A percentile compares a stretch with the other conserved stretches of the same genome.
Conservation (phyloP, 2,888 invertebrate genomes). For the Tetragonula carbonaria region DNA sequence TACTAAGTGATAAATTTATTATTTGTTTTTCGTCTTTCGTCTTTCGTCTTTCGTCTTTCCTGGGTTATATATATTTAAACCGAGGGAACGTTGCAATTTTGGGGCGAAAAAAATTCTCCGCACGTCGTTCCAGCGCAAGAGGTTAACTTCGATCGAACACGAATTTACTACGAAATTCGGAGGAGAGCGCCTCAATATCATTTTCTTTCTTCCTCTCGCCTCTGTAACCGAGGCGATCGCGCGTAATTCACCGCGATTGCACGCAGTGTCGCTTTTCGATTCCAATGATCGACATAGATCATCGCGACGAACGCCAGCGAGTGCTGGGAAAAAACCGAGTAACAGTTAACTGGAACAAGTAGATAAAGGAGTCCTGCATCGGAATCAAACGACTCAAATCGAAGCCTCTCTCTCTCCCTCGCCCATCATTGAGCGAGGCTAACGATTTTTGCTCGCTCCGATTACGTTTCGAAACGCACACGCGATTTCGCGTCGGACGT, state of each 20-base stretch:
- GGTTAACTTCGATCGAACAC: no score
- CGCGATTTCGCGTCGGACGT: constrained; percentile 35
- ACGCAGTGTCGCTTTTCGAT: background rate
- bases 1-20: no score
- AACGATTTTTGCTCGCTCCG: constrained; percentile 16
- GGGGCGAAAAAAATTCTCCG: no score
- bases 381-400: constrained; percentile 3
- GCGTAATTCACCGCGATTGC: constrained; percentile 43
- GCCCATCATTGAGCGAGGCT: background rate
- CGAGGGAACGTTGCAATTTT: no score
- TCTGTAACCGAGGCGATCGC: constrained; percentile 31
- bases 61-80: no score
- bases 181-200: background rate
- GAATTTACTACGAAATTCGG: background rate
- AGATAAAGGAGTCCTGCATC: background rate
- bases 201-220: no score
- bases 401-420: background rate
- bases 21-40: no score
- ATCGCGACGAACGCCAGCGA: constrained; percentile 12
- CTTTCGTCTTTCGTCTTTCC: no score
- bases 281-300: constrained; percentile 14
- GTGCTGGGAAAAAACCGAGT: background rate
- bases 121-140: no score
- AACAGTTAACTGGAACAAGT: constrained; percentile 4
- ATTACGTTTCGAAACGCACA: constrained; percentile 41